Evolutionary conservation across 2,113 vertebrate genomes (phyloP), one percentile per base, ranked within the genome.

Genomic region (Tachuris rubrigastra): DNA sequence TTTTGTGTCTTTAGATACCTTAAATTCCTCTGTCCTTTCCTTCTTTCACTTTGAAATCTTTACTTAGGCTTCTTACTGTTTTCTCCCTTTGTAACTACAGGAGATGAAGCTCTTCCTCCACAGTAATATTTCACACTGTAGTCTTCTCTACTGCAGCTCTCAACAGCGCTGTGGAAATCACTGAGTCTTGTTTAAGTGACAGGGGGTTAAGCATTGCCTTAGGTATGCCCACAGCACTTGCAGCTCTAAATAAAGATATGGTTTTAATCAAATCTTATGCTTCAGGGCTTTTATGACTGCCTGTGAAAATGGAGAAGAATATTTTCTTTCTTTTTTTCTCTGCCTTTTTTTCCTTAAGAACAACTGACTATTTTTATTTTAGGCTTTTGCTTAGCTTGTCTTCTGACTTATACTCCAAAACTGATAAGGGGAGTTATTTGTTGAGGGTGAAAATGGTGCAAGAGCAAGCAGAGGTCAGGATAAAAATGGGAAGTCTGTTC

Each of bases 141-240:
- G 21, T 46, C 28, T 84, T 80, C 41, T 60, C 35, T 88, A 47
- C 42, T 90, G 59, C 39, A 58, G 14, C 49, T 80, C 59, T 90
- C 35, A 50, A 66, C 41, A 90, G 42, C 46, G 23, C 59, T 69
- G 25, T 81, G 60, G 72, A 95, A 95, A 96, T 46, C 30, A 59
- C 12, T 46, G 59, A 88, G 39, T 87, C 59, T 92, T 0, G 0
- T 59, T 83, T 80, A 86, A 73, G 80, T 90, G 58, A 67, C 75
- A 93, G 59, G 44, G 37, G 90, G 72, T 93, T 95, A 90, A 96
- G 33, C 76, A 75, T 78, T 90, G 93, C 91, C 79, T 81, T 81
- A 87, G 83, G 94, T 92, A 74, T 63, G 89, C 83, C 73, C 80
- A 81, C 52, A 87, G 83, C 73, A 85, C 22, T 89, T 67, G 35